Base-by-base conservation (phyloP, 1,140 invertebrate genomes). In the Zophobas atratus region DNA sequence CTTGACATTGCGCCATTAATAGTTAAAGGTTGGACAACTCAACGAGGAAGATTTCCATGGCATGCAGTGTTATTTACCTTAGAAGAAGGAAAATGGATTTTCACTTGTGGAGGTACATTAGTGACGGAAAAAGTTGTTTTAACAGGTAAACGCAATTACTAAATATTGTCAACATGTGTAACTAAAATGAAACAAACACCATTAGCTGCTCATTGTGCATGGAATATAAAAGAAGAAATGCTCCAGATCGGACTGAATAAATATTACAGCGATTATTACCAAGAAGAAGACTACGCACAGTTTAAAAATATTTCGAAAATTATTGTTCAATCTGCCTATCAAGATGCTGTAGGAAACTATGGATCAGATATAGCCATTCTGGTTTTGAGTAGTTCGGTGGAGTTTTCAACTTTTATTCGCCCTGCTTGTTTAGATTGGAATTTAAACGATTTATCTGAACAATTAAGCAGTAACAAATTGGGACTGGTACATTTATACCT, bases 311-410 rank as follows among this genome's bases (percentile, higher is more conserved):
- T 88, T 34, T 70, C 81, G 36, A 76, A 71, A n/a, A 85, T 88
- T 1, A 63, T 85, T 39, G 53, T 86, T 33, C 87, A 87, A 33
- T 78, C 81, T 34, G 79, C 84, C 0, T 88, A 88, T 82, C 84
- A 86, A 57, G 88, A 88, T 81, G 79, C 84, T 41, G 83, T 85
- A 48, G 86, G 87, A 63, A 89, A 88, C 63, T 89, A 88, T 73
- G 87, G 84, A 2, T 88, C 88, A 6, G 88, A 89, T 77, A 77
- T 88, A 6, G 87, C 87, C n/a, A 73, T 89, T 34, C 43, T 89
- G 1, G 79, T 87, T 60, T 76, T 89, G 20, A 77, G 83, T 20
- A 72, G 67, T 53, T 71, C 82, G 3, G 86, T 84, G 2, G 6
- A 76, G 3, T 81, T 88, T 1, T 81, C 82, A 43, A 39, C 79